phyloP scores from a whole-genome alignment of 2,797 vertebrate genomes.

The Australoheros facetus region DNA sequence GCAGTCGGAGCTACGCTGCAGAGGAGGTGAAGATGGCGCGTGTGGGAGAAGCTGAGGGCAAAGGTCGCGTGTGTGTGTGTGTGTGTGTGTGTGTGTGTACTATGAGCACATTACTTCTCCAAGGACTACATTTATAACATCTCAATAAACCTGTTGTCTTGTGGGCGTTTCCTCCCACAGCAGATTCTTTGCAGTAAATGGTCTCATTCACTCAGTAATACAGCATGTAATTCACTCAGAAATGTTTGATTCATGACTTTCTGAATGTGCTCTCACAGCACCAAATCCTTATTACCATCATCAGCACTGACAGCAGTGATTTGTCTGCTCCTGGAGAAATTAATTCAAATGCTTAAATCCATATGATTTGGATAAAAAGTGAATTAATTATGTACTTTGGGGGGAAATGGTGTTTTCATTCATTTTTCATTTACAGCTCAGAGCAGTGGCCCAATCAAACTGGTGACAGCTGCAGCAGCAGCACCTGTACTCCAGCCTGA shows the following conservation, averaged over 20 bases:
- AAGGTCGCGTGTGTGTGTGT: constrained; percentile 30
- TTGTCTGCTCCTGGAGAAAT: constrained; percentile 47
- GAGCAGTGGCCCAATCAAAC: constrained; percentile 15
- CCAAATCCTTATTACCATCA: constrained; percentile 27
- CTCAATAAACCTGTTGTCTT: constrained; percentile 31
- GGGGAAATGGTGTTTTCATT: constrained; percentile 47
- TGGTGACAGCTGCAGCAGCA: constrained; percentile 29
- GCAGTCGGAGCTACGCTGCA: constrained; percentile 5
- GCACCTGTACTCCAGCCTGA: constrained; percentile 30
- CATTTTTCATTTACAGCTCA: background rate
- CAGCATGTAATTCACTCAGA: constrained; percentile 44
- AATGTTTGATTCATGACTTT: constrained; percentile 69
- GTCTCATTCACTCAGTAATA: constrained; percentile 53
- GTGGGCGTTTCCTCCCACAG: constrained; percentile 54
- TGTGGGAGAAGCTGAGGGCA: constrained; percentile 18
- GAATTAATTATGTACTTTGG: constrained; percentile 32
- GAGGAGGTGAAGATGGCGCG: constrained; percentile 8
- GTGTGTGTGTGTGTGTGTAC: background rate
- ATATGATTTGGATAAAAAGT: constrained; percentile 40
- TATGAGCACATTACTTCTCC: too few relatives aligned
- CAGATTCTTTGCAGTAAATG: constrained; percentile 45
- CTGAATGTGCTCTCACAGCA: constrained; percentile 28
- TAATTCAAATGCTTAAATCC: constrained; percentile 45
- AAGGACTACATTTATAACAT: background rate
- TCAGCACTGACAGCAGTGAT: constrained; percentile 28